These are phyloP conservation scores for Elymnias hypermnestra DNA, from an alignment of 1,140 invertebrate genomes.

Conservation along the genomic window DNA sequence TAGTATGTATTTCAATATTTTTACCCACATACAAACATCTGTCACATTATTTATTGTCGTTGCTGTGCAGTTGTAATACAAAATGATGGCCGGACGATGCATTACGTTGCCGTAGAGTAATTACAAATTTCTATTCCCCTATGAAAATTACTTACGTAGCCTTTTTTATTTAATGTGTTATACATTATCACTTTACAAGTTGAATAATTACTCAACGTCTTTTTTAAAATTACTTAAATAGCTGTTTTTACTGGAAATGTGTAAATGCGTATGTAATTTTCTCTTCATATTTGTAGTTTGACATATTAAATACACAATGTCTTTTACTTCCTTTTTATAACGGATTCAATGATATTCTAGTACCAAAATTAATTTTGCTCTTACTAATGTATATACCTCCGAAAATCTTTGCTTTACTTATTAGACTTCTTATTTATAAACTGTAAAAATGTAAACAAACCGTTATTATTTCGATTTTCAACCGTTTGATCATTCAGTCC, in stretches of 20 bases:
- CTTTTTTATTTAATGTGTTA: conserved; percentile 24
- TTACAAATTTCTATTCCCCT: conserved; percentile 27
- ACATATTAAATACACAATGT: too few relatives aligned
- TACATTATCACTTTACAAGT: conserved; percentile 21
- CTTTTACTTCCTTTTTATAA: too few relatives aligned
- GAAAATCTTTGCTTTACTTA: too few relatives aligned
- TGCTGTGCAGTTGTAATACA: conserved; percentile 13
- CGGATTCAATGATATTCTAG: too few relatives aligned
- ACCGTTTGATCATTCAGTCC: too few relatives aligned
- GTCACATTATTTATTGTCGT: conserved; percentile 10
- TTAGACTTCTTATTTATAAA: too few relatives aligned
- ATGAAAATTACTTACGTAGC: conserved; percentile 12
- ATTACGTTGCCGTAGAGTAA: conserved; percentile 27
- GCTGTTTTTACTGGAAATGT: conserved; percentile 1
- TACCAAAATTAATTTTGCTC: too few relatives aligned
- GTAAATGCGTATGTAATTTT: neutral
- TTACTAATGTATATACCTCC: too few relatives aligned
- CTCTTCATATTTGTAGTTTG: neutral
- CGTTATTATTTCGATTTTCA: too few relatives aligned
- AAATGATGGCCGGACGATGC: conserved; percentile 18
- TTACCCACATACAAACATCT: conserved; percentile 7
- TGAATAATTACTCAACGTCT: conserved; percentile 7
- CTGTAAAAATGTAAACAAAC: too few relatives aligned
- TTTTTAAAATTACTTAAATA: conserved; percentile 3
- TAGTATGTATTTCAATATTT: too few relatives aligned